Conservation (phyloP, 2,113 vertebrate genomes). For the Perca fluviatilis region DNA sequence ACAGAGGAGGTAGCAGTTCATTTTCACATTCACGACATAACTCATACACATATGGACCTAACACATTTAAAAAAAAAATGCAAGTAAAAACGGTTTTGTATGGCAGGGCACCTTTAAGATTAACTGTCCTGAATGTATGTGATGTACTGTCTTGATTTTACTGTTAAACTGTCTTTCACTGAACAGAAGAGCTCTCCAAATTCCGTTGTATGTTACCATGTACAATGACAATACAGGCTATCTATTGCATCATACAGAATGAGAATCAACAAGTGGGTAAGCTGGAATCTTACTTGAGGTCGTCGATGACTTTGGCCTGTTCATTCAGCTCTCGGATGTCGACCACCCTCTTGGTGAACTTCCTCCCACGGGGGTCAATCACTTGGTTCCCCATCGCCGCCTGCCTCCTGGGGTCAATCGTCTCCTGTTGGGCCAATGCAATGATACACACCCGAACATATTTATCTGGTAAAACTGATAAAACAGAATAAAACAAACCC, state of each 20-base stretch:
- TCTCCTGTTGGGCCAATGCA: conserved; percentile 85
- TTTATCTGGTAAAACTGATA: neutral
- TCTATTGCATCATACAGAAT: neutral
- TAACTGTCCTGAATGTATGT: too few species aligned
- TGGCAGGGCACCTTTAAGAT: too few species aligned
- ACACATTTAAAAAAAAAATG: too few species aligned
- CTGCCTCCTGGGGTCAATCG: conserved; percentile 89
- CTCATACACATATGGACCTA: too few species aligned
- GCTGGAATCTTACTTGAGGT: conserved; percentile 91
- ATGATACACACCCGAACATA: conserved; percentile 4
- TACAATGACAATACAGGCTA: too few species aligned
- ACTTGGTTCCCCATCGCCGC: conserved; percentile 84
- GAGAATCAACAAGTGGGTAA: neutral
- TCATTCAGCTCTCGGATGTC: conserved; percentile 98
- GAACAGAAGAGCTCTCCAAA: too few species aligned
- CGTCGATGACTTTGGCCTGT: conserved; percentile 98
- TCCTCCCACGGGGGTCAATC: conserved; percentile 90
- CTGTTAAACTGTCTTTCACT: too few species aligned
- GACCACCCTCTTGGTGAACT: conserved; percentile 94
- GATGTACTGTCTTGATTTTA: too few species aligned
- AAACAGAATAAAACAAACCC: neutral
- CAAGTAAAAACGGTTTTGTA: too few species aligned
- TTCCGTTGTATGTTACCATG: too few species aligned
- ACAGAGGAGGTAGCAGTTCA: too few species aligned
- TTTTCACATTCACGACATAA: too few species aligned